These are phyloP conservation scores for Heliconius ismenius DNA, from an alignment of 2,888 invertebrate genomes.

Conservation along the genomic window DNA sequence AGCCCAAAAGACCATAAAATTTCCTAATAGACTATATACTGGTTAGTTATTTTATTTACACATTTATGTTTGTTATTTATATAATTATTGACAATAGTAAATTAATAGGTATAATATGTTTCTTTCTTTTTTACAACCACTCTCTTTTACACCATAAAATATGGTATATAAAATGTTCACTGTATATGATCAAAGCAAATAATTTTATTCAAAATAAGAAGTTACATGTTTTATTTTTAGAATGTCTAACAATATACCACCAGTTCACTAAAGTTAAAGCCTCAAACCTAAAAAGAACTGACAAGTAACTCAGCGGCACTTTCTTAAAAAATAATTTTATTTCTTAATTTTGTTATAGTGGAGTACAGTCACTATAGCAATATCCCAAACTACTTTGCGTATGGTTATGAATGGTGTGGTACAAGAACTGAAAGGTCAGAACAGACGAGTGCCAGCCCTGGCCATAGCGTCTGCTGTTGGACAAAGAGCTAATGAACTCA, in stretches of 20 bases:
- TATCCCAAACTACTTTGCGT: constrained; percentile 90
- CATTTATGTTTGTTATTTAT: no score
- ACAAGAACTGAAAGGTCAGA: constrained; percentile 90
- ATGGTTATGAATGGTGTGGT: constrained; percentile 90
- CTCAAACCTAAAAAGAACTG: no score
- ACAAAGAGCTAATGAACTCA: constrained; percentile 90
- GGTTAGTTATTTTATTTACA: not conserved
- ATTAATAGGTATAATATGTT: not conserved
- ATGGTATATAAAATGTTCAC: not conserved
- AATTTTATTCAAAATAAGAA: no score
- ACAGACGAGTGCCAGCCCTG: constrained; percentile 91
- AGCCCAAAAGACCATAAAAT: no score
- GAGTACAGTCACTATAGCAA: constrained; percentile 92
- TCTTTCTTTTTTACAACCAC: not conserved
- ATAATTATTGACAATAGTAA: not conserved
- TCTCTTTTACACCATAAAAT: not conserved
- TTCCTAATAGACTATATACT: not conserved
- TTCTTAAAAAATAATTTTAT: no score
- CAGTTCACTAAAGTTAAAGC: no score
- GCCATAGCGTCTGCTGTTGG: constrained; percentile 94
- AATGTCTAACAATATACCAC: no score
- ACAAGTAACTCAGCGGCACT: no score
- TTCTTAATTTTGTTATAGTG: constrained; percentile 83
- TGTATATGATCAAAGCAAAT: no score
- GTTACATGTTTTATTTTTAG: no score